Base-by-base conservation (phyloP, 2,797 vertebrate genomes). In the Diglossa cyanea region DNA sequence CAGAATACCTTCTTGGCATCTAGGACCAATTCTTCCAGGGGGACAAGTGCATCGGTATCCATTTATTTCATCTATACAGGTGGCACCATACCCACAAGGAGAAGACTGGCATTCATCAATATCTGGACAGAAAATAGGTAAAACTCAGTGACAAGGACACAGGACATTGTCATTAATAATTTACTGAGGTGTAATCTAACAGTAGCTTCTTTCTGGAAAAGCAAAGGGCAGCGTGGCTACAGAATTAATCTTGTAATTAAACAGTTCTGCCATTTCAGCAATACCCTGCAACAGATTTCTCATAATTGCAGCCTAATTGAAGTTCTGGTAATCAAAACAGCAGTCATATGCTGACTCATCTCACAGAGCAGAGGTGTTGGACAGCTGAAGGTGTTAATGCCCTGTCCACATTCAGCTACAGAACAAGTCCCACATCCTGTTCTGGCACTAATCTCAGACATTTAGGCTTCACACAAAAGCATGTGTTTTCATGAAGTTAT, bases 31-130 rank as follows among this genome's bases (percentile, higher is more conserved):
- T 72, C 98, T 98, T 94, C 99, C 99, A 1, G 98, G 98, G 0
- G 99, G 99, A 96, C 99, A 99, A 75, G 98, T 97, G 39, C 99
- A 99, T 93, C 97, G 98, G 77, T 98, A 99, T 13, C 98, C 98
- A 0, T 99, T 98, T 96, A 99, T 99, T 93, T 99, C 98, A 35
- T 99, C 99, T 94, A 99, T 96, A 81, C 99, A 99, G 23, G 99
- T 99, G 25, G 99, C 98, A 65, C 99, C 99, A 5, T 98, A 98
- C 2, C 98, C 98, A 31, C 99, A 99, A 5, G 99, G 99, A 3
- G 99, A 99, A 7, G 99, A 99, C 98, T 99, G 99, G 93, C 99
- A 99, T 97, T 99, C 99, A 21, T 99, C 99, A 6, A 99, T 98
- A 96, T 99, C 99, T 99, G 91, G 25, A 21, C 4, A 80, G 31